Percentiles rank a stretch among this genome's conserved stretches.
phyloP scores from a whole-genome alignment of 1,140 invertebrate genomes.

The Pogonus chalceus region DNA sequence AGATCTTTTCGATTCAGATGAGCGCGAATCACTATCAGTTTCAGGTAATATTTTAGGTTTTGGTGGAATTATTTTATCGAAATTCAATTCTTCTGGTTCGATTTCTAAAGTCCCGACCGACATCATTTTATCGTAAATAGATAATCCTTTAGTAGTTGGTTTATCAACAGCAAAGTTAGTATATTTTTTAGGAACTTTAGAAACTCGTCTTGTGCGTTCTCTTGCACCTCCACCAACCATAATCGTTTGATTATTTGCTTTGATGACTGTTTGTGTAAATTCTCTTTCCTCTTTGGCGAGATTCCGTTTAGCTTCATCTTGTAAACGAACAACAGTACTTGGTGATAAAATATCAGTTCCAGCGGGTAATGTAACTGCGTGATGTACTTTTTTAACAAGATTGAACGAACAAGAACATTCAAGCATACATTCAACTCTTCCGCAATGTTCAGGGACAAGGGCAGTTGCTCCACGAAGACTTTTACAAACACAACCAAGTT shows the following conservation, averaged over 20 bases:
- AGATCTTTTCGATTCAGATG: neutral
- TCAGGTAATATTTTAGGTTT: too few relatives aligned
- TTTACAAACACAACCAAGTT: slow-evolving; percentile 39
- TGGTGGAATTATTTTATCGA: neutral
- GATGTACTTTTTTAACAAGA: slow-evolving; percentile 10
- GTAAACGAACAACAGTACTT: slow-evolving; percentile 29
- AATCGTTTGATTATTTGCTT: slow-evolving; percentile 33
- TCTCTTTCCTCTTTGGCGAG: slow-evolving; percentile 35
- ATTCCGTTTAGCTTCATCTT: slow-evolving; percentile 33
- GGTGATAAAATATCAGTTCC: slow-evolving; percentile 22
- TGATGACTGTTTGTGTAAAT: slow-evolving; percentile 37
- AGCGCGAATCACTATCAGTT: too few relatives aligned
- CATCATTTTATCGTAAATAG: neutral
- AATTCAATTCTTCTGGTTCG: neutral
- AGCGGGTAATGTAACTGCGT: slow-evolving; percentile 14
- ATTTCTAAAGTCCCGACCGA: slow-evolving; percentile 14
- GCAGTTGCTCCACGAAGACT: slow-evolving; percentile 27
- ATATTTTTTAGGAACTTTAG: slow-evolving; percentile 32
- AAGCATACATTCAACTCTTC: slow-evolving; percentile 36
- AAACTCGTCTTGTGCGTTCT: slow-evolving; percentile 26
- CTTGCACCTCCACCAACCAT: slow-evolving; percentile 28
- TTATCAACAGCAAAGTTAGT: slow-evolving; percentile 27
- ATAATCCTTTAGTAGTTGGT: neutral
- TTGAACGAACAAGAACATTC: slow-evolving; percentile 32
- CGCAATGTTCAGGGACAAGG: slow-evolving; percentile 34